Percentiles rank a stretch among this genome's conserved stretches.
Evolutionary conservation across 2,113 vertebrate genomes (phyloP).

Genomic region (Siniperca chuatsi): DNA sequence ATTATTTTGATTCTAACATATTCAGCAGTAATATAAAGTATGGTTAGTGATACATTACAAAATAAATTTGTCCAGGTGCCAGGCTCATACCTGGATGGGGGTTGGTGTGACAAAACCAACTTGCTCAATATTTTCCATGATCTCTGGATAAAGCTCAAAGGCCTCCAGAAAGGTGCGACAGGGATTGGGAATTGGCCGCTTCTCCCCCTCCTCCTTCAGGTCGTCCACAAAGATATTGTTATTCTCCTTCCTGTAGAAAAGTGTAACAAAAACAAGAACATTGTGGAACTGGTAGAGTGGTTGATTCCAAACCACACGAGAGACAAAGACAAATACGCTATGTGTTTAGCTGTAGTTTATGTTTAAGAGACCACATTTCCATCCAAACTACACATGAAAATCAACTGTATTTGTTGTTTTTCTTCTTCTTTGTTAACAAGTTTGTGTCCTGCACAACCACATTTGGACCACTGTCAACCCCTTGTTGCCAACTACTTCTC

Average conservation of each 20-base stretch:
- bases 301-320: not conserved
- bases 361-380: not conserved
- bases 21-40: not conserved
- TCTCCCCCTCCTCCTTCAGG: slow-evolving; percentile 87
- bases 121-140: slow-evolving; percentile 91
- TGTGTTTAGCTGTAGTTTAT: not conserved
- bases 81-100: slow-evolving; percentile 92
- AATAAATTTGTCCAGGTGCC: not conserved
- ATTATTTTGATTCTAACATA: not conserved
- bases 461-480: not conserved
- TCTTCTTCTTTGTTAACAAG: too few relatives aligned
- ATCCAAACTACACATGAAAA: not conserved
- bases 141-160: slow-evolving; percentile 89
- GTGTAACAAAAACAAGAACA: not conserved
- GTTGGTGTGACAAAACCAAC: slow-evolving; percentile 93
- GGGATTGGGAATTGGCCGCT: slow-evolving; percentile 90
- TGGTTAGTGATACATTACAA: too few relatives aligned
- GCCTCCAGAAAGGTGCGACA: slow-evolving; percentile 91
- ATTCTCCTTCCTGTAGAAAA: slow-evolving; percentile 89
- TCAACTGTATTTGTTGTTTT: not conserved
- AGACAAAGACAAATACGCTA: rapidly evolving
- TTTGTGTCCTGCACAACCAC: not conserved
- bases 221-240: slow-evolving; percentile 94
- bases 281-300: not conserved
- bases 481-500: not conserved